phyloP scores from a whole-genome alignment of 2,888 invertebrate species.

The Bugula neritina region DNA sequence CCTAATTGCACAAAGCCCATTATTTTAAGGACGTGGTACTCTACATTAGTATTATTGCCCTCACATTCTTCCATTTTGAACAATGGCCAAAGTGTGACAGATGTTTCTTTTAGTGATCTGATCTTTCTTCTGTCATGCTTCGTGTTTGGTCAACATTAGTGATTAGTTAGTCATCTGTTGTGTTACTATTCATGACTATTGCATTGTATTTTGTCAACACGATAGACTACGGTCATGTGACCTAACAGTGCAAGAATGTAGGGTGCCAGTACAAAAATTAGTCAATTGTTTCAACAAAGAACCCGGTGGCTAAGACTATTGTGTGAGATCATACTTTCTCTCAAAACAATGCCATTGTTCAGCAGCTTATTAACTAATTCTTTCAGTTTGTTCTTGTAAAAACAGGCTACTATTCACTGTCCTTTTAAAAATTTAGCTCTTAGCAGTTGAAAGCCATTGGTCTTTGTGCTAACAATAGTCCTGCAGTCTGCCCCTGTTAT shows the following conservation, averaged over 20 bases:
- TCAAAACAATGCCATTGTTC: constrained; percentile 23
- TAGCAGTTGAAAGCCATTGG: neutral
- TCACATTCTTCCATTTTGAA: too few relatives aligned
- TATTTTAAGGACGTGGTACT: too few relatives aligned
- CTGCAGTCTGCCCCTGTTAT: neutral
- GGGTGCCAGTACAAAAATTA: neutral
- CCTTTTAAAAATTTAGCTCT: neutral
- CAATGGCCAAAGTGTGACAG: too few relatives aligned
- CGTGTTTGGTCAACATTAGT: neutral
- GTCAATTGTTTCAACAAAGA: neutral
- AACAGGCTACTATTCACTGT: constrained; percentile 14
- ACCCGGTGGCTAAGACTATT: neutral
- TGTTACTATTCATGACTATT: too few relatives aligned
- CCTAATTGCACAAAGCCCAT: too few relatives aligned
- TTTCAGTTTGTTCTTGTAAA: neutral
- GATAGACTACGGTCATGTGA: neutral
- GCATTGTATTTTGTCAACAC: neutral
- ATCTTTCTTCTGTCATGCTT: too few relatives aligned
- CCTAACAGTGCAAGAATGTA: neutral
- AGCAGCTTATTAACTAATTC: neutral
- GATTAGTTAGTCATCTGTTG: neutral
- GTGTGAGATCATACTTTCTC: neutral
- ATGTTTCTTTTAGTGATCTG: too few relatives aligned
- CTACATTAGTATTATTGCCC: too few relatives aligned
- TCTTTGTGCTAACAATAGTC: neutral